A percentile compares a stretch with the other conserved stretches of the same genome.
Evolutionary conservation across 2,113 vertebrate genomes (phyloP).

Genomic region (Epinephelus cyanopodus): DNA sequence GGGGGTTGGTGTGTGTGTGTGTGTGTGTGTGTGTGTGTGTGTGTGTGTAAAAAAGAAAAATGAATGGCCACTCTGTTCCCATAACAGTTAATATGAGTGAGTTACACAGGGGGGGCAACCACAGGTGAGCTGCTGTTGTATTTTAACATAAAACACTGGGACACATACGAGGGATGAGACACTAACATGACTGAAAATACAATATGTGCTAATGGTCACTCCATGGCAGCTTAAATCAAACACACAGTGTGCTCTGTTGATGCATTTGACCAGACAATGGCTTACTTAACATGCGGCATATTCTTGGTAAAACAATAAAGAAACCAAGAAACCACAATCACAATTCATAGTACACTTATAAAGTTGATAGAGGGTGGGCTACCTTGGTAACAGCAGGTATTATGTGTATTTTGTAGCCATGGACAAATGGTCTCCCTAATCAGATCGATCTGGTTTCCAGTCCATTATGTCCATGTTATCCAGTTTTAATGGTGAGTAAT

Average conservation of each 20-base stretch:
- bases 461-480: not conserved
- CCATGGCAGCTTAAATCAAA: not conserved
- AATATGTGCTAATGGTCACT: not conserved
- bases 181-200: not conserved
- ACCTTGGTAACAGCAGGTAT: conserved; percentile 15
- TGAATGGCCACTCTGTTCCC: not conserved
- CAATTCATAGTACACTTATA: not conserved
- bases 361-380: conserved; percentile 9
- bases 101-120: not conserved
- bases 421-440: conserved; percentile 9
- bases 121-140: conserved; percentile 10
- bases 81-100: not conserved
- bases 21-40: no score
- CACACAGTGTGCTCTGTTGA: not conserved
- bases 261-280: not conserved
- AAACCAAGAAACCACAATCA: not conserved
- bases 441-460: not conserved
- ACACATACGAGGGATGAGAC: not conserved
- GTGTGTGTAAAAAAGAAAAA: conserved; percentile 10
- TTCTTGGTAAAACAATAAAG: not conserved
- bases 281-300: not conserved
- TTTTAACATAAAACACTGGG: conserved; percentile 29
- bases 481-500: conserved; percentile 4
- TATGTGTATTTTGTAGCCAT: conserved; percentile 14
- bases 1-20: no score